Conservation (phyloP, 2,113 vertebrate species). For the Stigmatopora argus region DNA sequence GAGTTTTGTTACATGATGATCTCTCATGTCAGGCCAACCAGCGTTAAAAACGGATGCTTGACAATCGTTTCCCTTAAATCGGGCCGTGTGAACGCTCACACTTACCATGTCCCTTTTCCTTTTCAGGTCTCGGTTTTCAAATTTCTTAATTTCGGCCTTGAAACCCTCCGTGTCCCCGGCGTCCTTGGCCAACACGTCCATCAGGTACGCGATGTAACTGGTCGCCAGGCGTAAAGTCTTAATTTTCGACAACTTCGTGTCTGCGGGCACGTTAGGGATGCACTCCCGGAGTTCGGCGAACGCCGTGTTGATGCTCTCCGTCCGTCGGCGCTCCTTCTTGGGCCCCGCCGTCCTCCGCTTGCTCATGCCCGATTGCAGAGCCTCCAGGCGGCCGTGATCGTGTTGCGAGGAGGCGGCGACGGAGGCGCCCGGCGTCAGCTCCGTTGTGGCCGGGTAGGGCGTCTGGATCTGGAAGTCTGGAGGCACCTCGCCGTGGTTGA, state of each 20-base stretch:
- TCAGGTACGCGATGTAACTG: conserved; percentile 86
- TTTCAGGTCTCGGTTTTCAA: conserved; percentile 82
- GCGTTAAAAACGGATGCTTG: no score
- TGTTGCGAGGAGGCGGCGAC: conserved; percentile 31
- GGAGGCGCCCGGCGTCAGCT: conserved; percentile 59
- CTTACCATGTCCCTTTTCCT: conserved; percentile 87
- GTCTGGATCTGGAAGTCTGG: conserved; percentile 76
- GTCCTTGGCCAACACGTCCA: conserved; percentile 90
- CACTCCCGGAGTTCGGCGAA: conserved; percentile 84
- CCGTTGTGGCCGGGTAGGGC: conserved; percentile 48
- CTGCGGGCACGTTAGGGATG: conserved; percentile 84
- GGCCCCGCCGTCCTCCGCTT: conserved; percentile 77
- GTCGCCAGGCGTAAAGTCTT: conserved; percentile 84
- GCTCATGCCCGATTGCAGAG: conserved; percentile 74
- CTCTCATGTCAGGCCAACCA: neutral
- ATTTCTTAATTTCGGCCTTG: conserved; percentile 90
- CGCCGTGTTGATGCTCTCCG: conserved; percentile 87
- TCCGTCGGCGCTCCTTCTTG: conserved; percentile 86
- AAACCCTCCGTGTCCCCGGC: conserved; percentile 85
- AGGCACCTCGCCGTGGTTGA: conserved; percentile 77
- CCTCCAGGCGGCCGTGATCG: conserved; percentile 71
- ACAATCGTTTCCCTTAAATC: no score
- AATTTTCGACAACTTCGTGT: conserved; percentile 87
- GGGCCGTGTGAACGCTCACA: neutral
- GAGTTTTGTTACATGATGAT: neutral